Evolutionary conservation across 2,113 vertebrate species (phyloP).

Genomic region (Lota lota): DNA sequence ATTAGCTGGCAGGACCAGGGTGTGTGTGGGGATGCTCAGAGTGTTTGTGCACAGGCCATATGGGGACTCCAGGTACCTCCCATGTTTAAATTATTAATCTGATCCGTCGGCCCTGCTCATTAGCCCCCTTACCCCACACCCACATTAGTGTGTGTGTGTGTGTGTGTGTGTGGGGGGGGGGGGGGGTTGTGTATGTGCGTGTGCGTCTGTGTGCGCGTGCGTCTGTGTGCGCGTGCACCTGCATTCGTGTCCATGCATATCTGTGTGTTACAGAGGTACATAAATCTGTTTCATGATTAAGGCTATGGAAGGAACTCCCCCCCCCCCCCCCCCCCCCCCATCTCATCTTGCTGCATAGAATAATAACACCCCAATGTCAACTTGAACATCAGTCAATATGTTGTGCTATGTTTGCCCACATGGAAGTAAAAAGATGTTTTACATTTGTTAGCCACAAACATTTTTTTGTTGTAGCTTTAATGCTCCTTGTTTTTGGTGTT

Average conservation of each 20-base stretch:
- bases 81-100: slow-evolving; percentile 71
- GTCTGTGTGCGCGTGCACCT: slow-evolving; percentile 7
- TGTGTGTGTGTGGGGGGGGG: background rate
- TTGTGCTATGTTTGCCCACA: slow-evolving; percentile 13
- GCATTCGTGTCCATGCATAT: background rate
- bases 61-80: slow-evolving; percentile 62
- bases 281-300: slow-evolving; percentile 27
- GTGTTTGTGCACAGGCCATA: slow-evolving; percentile 42
- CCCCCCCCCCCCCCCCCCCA: too few relatives aligned
- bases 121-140: slow-evolving; percentile 39
- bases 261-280: slow-evolving; percentile 18
- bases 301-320: slow-evolving; percentile 42
- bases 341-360: slow-evolving; percentile 32
- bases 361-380: slow-evolving; percentile 49
- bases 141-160: slow-evolving; percentile 17
- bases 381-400: slow-evolving; percentile 25
- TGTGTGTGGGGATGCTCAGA: slow-evolving; percentile 25
- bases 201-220: slow-evolving; percentile 9
- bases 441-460: too few relatives aligned
- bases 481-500: too few relatives aligned
- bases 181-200: background rate
- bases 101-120: slow-evolving; percentile 66
- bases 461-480: too few relatives aligned
- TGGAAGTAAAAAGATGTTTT: background rate
- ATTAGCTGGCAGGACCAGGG: slow-evolving; percentile 20